These are phyloP conservation scores for Drosophila quadrilineata DNA, from an alignment of 1,140 invertebrate genomes.

Conservation along the genomic window DNA sequence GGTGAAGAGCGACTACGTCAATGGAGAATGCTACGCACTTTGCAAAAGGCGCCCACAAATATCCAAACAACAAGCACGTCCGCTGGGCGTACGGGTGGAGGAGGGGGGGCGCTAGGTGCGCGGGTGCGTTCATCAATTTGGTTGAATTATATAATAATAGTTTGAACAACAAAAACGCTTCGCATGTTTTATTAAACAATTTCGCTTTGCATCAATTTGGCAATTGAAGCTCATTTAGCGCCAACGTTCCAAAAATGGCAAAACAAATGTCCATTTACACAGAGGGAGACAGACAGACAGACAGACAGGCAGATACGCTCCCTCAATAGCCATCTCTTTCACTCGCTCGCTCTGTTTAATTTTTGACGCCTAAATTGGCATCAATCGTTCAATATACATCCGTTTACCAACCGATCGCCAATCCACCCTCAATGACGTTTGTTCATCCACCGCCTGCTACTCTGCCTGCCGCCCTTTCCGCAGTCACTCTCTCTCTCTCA, in stretches of 20 bases:
- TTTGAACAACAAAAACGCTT: constrained; percentile 17
- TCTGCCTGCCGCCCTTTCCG: neutral
- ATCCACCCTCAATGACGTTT: constrained; percentile 23
- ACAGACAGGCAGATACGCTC: neutral
- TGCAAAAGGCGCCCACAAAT: constrained; percentile 17
- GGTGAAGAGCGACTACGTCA: constrained; percentile 36
- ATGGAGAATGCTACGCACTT: constrained; percentile 45
- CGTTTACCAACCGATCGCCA: neutral
- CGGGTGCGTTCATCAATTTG: constrained; percentile 9
- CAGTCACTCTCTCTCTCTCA: neutral
- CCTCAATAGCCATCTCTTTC: neutral
- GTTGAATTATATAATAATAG: constrained; percentile 67
- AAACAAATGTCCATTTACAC: constrained; percentile 6
- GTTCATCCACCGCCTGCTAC: constrained; percentile 11
- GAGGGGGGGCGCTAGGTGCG: neutral
- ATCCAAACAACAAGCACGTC: too few species aligned
- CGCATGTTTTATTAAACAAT: constrained; percentile 43
- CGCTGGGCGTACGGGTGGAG: neutral
- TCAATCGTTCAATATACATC: constrained; percentile 44
- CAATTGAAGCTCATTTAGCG: constrained; percentile 73
- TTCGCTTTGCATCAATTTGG: constrained; percentile 58
- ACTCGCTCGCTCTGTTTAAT: neutral
- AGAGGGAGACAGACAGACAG: neutral
- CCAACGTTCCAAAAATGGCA: constrained; percentile 56
- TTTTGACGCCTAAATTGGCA: constrained; percentile 23